A percentile compares a stretch with the other conserved stretches of the same genome.
These are phyloP conservation scores for Prinia subflava DNA, from an alignment of 2,113 vertebrate species.

Conservation along the genomic window DNA sequence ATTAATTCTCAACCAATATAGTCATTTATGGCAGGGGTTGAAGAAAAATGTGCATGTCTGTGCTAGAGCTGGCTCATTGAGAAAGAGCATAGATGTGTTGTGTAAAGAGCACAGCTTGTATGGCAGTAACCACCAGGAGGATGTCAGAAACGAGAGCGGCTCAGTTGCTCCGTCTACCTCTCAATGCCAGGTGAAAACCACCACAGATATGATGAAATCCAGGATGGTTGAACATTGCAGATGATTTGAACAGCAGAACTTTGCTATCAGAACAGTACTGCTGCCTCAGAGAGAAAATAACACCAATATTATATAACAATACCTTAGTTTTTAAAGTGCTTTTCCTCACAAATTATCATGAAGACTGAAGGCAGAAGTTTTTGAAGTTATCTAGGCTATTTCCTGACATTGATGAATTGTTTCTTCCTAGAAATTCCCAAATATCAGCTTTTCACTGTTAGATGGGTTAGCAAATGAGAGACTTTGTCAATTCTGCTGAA, in stretches of 20 bases:
- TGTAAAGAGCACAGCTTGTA: background rate
- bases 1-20: slow-evolving; percentile 9
- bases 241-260: background rate
- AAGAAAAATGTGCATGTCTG: background rate
- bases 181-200: background rate
- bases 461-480: background rate
- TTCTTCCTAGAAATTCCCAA: background rate
- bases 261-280: background rate
- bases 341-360: background rate
- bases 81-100: background rate
- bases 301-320: background rate
- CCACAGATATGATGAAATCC: background rate
- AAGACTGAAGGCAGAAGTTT: background rate
- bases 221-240: background rate
- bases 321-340: background rate
- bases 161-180: background rate
- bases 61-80: background rate
- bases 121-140: background rate
- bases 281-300: background rate
- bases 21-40: slow-evolving; percentile 36
- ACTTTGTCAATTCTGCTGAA: background rate
- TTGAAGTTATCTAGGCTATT: background rate
- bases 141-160: background rate
- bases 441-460: background rate
- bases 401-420: background rate